Base-by-base conservation (phyloP, 1,140 invertebrate genomes). In the Lordiphosa mommai region DNA sequence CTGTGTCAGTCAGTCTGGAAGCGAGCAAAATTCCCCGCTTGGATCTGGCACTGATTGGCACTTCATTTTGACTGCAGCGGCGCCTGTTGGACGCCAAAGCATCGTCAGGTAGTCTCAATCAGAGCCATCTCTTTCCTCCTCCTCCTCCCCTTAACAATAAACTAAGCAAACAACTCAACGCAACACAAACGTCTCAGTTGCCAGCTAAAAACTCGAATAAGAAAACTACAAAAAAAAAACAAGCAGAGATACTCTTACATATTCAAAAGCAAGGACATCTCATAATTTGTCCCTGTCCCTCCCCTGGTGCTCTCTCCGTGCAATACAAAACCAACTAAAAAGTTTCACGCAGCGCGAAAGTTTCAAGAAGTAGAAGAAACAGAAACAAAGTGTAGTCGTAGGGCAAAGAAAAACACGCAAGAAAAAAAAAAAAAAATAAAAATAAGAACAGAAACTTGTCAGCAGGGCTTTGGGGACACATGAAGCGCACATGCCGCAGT, bases 281-380 rank as follows among this genome's bases (percentile, higher is more conserved):
- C 64, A 68, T 68, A 68, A 68, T 68, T 68, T 68, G 53, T 17
- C 1, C 16, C 16, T 17, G 16, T 23, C 20, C 6, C 20, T 0
- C 20, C 20, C 20, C 20, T 0, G 4, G 20, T 23, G 20, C 20
- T 23, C 20, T 3, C 3, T 17, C 16, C 27, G 52, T 47, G 64
- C 56, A 46, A 69, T 61, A 68, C 61, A 61, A 23, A 69, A 61
- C 64, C 66, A 69, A 69, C 56, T 69, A 55, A 68, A 69, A 69
- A 69, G 66, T 69, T 69, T 68, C 64, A 69, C 66, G 66, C 66
- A 69, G 66, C 65, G 66, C 44, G 46, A 69, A 69, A 65, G 66
- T 67, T 67, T 20, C 34, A 12, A 33, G 16, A 17, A 48, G 30
- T 8, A 3, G 10, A 10, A 34, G 36, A 13, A 53, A 29, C 37